Evolutionary conservation across 2,113 vertebrate species (phyloP), one percentile per base, ranked within the genome.

Genomic region (Corvus moneduloides): DNA sequence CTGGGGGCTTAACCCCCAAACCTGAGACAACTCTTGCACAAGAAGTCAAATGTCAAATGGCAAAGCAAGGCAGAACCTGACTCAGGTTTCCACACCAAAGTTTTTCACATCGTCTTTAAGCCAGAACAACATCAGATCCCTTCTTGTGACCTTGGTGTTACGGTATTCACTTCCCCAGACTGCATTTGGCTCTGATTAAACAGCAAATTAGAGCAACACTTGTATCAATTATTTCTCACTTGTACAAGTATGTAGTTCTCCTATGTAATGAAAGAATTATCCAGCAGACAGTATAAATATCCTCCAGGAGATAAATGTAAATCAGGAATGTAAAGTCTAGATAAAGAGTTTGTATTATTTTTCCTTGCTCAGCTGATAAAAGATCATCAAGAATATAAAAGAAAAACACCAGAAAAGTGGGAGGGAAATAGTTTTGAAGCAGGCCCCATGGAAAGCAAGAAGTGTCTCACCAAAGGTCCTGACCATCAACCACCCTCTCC

Each of bases 121-220:
- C 17, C 16, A 76, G 22, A 89, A 74, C 20, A 94, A 30, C 32
- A 41, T 16, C 44, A 83, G 58, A 64, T 48, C 48, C 71, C 59
- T 82, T 82, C 44, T 69, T 28, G 7, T 33, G 55, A 88, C 72
- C 71, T 77, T 16, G 2, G 30, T 0, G 0, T 78, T 64, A 48
- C 1, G 23, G 77, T 32, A 59, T n/a, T 67, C 90, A 41, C 84
- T 86, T 90, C 66, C 77, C 90, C 87, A 84, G 93, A 91, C 92
- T 88, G 94, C 87, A 64, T 91, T 88, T 92, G 91, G 67, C 61
- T 95, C 90, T 93, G 88, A 97, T 84, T 84, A 96, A 96, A 95
- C 73, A 93, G 77, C 66, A 90, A 93, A 87, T 85, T 62, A 95
- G 39, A 93, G 37, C 63, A 95, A 92, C 51, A 55, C 82, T 96